These are phyloP conservation scores for Spicauda simplicius DNA, from an alignment of 2,888 invertebrate species.

Conservation along the genomic window DNA sequence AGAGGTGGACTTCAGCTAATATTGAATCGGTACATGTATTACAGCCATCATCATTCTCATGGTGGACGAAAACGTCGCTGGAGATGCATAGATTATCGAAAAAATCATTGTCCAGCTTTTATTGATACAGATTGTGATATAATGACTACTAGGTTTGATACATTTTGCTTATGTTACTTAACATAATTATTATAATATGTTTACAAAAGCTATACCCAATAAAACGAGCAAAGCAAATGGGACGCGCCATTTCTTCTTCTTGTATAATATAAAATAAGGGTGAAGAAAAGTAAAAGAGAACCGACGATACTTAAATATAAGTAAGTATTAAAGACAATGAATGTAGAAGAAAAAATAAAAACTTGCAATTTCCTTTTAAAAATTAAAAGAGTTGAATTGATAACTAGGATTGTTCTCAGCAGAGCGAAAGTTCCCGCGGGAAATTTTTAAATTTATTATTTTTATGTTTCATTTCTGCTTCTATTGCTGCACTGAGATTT, in stretches of 20 bases:
- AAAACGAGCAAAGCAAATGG: no score
- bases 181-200: no score
- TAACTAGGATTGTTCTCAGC: neutral
- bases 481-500: neutral
- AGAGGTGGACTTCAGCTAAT: constrained; percentile 65
- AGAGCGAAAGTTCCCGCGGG: constrained; percentile 6
- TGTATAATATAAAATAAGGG: no score
- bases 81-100: constrained; percentile 69
- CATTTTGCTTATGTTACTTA: neutral
- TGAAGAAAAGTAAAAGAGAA: no score
- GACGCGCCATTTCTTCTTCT: no score
- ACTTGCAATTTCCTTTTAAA: neutral
- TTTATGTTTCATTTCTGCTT: neutral
- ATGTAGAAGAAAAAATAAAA: no score
- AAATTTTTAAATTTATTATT: constrained; percentile 8
- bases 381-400: constrained; percentile 5
- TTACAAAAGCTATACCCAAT: no score
- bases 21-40: constrained; percentile 63
- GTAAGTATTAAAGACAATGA: no score
- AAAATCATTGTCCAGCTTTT: constrained; percentile 56
- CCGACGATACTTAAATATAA: no score
- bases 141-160: constrained; percentile 56
- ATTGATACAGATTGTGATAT: constrained; percentile 58
- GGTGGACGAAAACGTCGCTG: constrained; percentile 57
- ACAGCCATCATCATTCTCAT: constrained; percentile 57